A percentile compares a stretch with the other conserved stretches of the same genome.
These are phyloP conservation scores for Eumaeus atala DNA, from an alignment of 1,140 invertebrate genomes.

Conservation along the genomic window DNA sequence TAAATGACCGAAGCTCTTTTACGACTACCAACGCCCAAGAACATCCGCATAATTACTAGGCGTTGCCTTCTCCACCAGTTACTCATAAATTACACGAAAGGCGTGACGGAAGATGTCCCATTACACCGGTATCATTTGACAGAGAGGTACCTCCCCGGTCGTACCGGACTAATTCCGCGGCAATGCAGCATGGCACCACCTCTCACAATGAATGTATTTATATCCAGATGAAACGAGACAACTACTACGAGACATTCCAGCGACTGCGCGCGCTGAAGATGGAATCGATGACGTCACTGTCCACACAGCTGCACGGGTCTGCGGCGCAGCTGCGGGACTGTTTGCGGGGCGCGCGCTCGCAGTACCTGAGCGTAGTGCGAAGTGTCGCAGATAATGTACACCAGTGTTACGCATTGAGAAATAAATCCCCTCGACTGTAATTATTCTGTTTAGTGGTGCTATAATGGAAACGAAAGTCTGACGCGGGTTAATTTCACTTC, in stretches of 20 bases:
- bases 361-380: slow-evolving; percentile 29
- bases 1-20: background rate
- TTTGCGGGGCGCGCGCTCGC: slow-evolving; percentile 26
- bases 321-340: slow-evolving; percentile 30
- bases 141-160: no score
- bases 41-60: no score
- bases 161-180: no score
- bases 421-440: slow-evolving; percentile 1
- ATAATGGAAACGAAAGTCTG: no score
- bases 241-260: slow-evolving; percentile 36
- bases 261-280: slow-evolving; percentile 36
- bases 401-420: slow-evolving; percentile 34
- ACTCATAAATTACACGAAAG: background rate
- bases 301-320: slow-evolving; percentile 23
- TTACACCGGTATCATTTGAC: background rate
- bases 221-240: slow-evolving; percentile 40
- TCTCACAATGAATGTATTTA: no score
- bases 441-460: slow-evolving; percentile 8
- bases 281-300: slow-evolving; percentile 28
- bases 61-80: no score
- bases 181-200: no score
- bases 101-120: background rate
- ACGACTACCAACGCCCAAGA: no score
- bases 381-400: slow-evolving; percentile 27
- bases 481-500: no score